Base-by-base conservation (phyloP, 1,140 invertebrate species). In the Frieseomelitta varia region DNA sequence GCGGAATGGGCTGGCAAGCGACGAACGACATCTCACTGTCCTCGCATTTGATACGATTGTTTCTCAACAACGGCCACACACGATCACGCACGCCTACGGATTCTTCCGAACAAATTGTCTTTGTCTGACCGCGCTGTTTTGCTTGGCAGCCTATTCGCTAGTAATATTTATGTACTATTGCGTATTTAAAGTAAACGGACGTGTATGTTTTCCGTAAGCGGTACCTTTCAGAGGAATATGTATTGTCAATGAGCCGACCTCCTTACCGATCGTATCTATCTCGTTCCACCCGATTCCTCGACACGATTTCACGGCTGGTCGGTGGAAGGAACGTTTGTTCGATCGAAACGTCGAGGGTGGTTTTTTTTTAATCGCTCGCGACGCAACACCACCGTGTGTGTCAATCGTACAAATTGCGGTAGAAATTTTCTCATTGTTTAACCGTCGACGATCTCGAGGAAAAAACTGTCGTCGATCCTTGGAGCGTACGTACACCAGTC, bases 131-230 rank as follows among this genome's bases (percentile, higher is more conserved):
- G 4, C 24, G 14, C 39, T 0, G 10, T 58, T 69, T n/a, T 12
- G 34, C 53, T 69, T 58, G 71, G 0, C 63, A 58, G 68, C 24
- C 82, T 63, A 51, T 79, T 80, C 30, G 47, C 17, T 61, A 19
- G 15, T 63, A 78, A 82, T 82, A 82, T 81, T 81, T 87, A 82
- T 87, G 75, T 85, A 87, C 56, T 30, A 79, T 79, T 85, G 73
- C 69, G 82, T 85, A 85, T 85, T 85, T 85, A 87, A 81, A 56
- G 69, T 61, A 58, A 81, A 68, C 56, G 19, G 39, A 61, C 63
- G 73, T 77, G 80, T 74, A 80, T 72, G 71, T 79, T 39, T 27
- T 84, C 61, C 1, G 8, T 87, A 87, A 87, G 74, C 72, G 85
- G 67, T 85, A 80, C 63, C 78, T 6, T 47, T 47, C 8, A 34